A percentile compares a stretch with the other conserved stretches of the same genome.
These are phyloP conservation scores for Dione vanillae DNA, from an alignment of 2,888 invertebrate genomes.

Conservation along the genomic window DNA sequence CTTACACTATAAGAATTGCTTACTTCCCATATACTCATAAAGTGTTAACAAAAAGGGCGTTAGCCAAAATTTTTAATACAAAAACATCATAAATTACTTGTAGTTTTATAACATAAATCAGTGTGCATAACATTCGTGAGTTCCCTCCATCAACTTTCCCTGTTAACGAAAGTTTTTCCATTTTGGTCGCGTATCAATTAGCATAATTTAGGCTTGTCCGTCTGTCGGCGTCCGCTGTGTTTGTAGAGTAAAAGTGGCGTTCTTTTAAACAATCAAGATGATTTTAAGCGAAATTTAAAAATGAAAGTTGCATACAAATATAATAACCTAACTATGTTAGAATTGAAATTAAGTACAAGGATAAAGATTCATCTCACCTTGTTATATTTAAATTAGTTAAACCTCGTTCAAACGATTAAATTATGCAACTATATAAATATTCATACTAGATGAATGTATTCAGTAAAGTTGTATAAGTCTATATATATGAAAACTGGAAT, in stretches of 20 bases:
- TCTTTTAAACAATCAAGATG: constrained; percentile 9
- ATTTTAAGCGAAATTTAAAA: constrained; percentile 12
- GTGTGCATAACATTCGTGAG: neutral
- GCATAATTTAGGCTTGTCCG: constrained; percentile 50
- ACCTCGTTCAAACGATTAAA: too few relatives aligned
- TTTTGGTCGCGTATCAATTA: constrained; percentile 52
- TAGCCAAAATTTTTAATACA: neutral
- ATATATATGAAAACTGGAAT: too few relatives aligned
- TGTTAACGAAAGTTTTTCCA: constrained; percentile 50
- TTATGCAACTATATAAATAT: too few relatives aligned
- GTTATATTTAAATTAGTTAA: too few relatives aligned
- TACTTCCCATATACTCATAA: too few relatives aligned
- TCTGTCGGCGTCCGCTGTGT: constrained; percentile 22
- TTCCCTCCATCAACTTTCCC: constrained; percentile 49
- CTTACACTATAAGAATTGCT: too few relatives aligned
- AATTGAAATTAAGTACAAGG: neutral
- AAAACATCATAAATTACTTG: neutral
- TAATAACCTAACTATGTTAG: neutral
- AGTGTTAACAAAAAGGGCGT: neutral
- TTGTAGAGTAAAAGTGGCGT: constrained; percentile 15
- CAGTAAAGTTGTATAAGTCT: too few relatives aligned
- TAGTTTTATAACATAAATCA: neutral
- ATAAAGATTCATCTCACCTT: neutral
- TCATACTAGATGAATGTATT: too few relatives aligned
- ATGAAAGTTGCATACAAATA: neutral